Conservation (phyloP, 2,797 vertebrate genomes). For the Rhinogobio ventralis region DNA sequence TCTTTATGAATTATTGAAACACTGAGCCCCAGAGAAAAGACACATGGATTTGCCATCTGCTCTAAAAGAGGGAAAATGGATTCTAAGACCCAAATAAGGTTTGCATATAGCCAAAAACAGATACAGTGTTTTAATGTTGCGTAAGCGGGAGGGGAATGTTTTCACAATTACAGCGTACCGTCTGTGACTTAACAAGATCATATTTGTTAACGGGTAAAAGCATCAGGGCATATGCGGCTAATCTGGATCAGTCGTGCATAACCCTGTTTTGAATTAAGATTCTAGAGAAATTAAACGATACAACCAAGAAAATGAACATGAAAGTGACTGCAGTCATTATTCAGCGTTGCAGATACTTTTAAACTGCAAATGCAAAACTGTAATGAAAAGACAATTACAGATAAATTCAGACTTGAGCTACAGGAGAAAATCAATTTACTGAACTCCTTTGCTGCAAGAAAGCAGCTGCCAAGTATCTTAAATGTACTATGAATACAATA, state of each 20-base stretch:
- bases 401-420: constrained; percentile 16
- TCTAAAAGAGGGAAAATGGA: constrained; percentile 61
- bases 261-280: constrained; percentile 31
- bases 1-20: constrained; percentile 69
- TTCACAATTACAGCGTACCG: constrained; percentile 17
- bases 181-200: constrained; percentile 32
- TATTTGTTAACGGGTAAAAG: constrained; percentile 33
- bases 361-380: constrained; percentile 4
- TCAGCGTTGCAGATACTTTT: background rate
- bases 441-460: background rate
- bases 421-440: background rate
- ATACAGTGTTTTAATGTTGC: constrained; percentile 17
- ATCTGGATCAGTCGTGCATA: constrained; percentile 30
- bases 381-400: constrained; percentile 38
- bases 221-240: constrained; percentile 2
- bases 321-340: constrained; percentile 22
- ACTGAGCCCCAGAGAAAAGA: constrained; percentile 51
- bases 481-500: constrained; percentile 6
- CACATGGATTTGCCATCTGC: constrained; percentile 76
- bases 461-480: constrained; percentile 13
- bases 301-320: constrained; percentile 29
- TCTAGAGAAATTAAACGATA: constrained; percentile 29
- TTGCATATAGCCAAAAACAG: constrained; percentile 57
- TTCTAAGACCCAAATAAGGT: constrained; percentile 51
- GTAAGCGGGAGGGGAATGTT: constrained; percentile 17